These are phyloP conservation scores for Ascaphus truei DNA, from an alignment of 2,113 vertebrate genomes.

Conservation along the genomic window DNA sequence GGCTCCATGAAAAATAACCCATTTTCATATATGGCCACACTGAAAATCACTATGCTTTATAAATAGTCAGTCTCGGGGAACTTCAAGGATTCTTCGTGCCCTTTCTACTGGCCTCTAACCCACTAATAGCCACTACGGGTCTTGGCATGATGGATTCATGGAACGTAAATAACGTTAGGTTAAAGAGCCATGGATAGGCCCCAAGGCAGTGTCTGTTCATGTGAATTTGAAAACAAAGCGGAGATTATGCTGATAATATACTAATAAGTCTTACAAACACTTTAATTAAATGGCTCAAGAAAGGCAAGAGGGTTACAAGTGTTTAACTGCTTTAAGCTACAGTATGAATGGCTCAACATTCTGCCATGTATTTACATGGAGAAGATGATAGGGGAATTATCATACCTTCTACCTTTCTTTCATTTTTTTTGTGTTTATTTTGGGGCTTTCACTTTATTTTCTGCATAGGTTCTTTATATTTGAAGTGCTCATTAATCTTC, in stretches of 20 bases:
- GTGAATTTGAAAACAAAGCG: background rate
- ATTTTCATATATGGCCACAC: too few species aligned
- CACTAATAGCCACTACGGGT: too few species aligned
- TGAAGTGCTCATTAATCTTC: slow-evolving; percentile 84
- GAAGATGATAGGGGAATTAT: background rate
- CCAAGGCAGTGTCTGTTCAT: background rate
- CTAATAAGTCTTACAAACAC: slow-evolving; percentile 27
- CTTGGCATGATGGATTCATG: too few species aligned
- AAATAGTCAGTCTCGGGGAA: too few species aligned
- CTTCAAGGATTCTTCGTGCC: too few species aligned
- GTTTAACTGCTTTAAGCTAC: background rate
- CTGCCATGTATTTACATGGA: slow-evolving; percentile 5
- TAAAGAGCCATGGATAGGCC: too few species aligned
- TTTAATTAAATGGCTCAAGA: slow-evolving; percentile 26
- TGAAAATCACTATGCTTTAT: too few species aligned
- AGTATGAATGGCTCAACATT: background rate
- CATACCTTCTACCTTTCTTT: slow-evolving; percentile 7
- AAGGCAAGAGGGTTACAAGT: background rate
- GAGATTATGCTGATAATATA: slow-evolving; percentile 5
- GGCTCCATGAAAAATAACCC: too few species aligned
- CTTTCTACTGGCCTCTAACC: too few species aligned
- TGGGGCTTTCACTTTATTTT: slow-evolving; percentile 32
- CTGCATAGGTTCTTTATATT: slow-evolving; percentile 59
- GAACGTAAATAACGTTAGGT: too few species aligned
- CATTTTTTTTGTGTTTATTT: slow-evolving; percentile 21